A percentile compares a stretch with the other conserved stretches of the same genome.
Evolutionary conservation across 2,888 invertebrate species (phyloP).

Genomic region (Aphodius sticticus): DNA sequence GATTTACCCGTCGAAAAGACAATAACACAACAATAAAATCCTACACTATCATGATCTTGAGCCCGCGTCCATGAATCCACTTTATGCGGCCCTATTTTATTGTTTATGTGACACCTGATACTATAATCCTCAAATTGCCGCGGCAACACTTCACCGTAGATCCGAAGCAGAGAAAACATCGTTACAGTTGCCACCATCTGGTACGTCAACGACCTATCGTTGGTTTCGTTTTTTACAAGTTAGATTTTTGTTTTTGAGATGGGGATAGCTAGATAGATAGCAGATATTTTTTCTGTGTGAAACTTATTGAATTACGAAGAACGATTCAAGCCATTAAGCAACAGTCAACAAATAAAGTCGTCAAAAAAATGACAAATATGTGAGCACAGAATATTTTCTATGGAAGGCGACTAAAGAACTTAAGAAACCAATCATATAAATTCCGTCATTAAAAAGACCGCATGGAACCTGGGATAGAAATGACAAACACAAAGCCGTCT

Average conservation of each 20-base stretch:
- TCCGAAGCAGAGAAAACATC: not conserved
- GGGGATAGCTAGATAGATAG: too few species aligned
- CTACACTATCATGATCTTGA: not conserved
- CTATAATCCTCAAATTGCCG: not conserved
- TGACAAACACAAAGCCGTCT: too few species aligned
- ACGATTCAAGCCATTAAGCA: too few species aligned
- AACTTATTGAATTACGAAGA: too few species aligned
- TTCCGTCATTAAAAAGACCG: too few species aligned
- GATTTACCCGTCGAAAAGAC: not conserved
- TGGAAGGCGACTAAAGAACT: too few species aligned
- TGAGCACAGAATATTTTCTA: too few species aligned
- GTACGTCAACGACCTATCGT: not conserved
- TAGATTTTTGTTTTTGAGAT: not conserved
- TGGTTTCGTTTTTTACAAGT: not conserved
- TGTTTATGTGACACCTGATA: not conserved
- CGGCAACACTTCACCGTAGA: not conserved
- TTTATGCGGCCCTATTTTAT: conserved; percentile 4
- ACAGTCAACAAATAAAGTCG: too few species aligned
- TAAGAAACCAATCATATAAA: too few species aligned
- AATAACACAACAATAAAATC: conserved; percentile 4
- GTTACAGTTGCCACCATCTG: not conserved
- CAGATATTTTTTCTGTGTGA: too few species aligned
- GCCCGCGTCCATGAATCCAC: not conserved
- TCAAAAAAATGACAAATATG: too few species aligned
- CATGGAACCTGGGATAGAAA: too few species aligned